Percentiles rank a stretch among this genome's conserved stretches.
These are phyloP conservation scores for Harmothoe impar DNA, from an alignment of 2,888 invertebrate genomes.

Conservation along the genomic window DNA sequence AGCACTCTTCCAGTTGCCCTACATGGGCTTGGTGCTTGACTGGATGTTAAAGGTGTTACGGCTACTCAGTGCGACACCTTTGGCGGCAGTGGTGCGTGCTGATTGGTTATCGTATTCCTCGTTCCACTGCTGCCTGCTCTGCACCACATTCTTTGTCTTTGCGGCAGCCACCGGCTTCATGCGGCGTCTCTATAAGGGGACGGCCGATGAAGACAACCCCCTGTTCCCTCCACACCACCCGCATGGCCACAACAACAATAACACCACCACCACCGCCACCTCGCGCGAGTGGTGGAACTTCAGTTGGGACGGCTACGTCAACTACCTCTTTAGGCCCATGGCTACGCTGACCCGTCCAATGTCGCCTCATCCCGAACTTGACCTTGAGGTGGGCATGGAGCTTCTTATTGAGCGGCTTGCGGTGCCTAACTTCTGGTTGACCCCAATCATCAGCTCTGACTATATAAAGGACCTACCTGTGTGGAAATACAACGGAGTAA, in stretches of 20 bases:
- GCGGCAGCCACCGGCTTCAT: constrained; percentile 71
- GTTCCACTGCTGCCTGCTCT: constrained; percentile 70
- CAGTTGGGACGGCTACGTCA: constrained; percentile 80
- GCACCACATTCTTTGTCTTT: constrained; percentile 78
- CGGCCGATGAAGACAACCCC: constrained; percentile 24
- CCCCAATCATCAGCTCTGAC: constrained; percentile 83
- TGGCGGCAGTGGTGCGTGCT: constrained; percentile 76
- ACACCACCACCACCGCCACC: constrained; percentile 66
- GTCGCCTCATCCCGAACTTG: constrained; percentile 75
- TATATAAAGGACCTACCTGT: constrained; percentile 85
- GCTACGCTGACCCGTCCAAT: constrained; percentile 75
- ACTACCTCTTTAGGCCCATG: constrained; percentile 80
- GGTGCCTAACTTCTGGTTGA: constrained; percentile 84
- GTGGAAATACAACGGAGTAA: constrained; percentile 81
- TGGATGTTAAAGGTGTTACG: constrained; percentile 79
- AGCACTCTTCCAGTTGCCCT: constrained; percentile 83
- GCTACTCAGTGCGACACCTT: constrained; percentile 78
- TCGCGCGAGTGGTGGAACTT: constrained; percentile 82
- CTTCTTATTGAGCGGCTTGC: constrained; percentile 83
- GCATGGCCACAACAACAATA: constrained; percentile 39
- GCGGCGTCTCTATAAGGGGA: constrained; percentile 61
- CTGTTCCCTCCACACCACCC: not conserved
- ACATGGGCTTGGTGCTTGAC: constrained; percentile 80
- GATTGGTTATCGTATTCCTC: constrained; percentile 76
- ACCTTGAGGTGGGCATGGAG: constrained; percentile 82